These are phyloP conservation scores for Spatulosminthurus flaviceps DNA, from an alignment of 2,888 invertebrate genomes.

Conservation along the genomic window DNA sequence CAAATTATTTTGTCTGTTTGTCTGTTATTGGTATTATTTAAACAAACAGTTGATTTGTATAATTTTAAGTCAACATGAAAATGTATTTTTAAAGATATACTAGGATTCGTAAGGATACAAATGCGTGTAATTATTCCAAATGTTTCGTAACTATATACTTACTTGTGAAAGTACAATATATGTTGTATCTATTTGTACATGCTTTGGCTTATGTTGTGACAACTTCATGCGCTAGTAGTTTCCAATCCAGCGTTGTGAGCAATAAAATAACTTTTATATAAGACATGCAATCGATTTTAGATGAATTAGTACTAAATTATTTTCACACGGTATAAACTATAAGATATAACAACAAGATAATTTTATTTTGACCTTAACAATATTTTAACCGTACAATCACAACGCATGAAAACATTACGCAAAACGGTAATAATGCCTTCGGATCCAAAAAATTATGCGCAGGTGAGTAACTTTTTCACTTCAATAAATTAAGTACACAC, in stretches of 20 bases:
- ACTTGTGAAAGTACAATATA: neutral
- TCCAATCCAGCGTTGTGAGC: conserved; percentile 13
- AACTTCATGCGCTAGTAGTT: neutral
- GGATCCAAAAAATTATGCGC: neutral
- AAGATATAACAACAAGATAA: no score
- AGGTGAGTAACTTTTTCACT: neutral
- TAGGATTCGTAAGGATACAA: neutral
- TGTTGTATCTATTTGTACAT: conserved; percentile 8
- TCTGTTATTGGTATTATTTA: conserved; percentile 12
- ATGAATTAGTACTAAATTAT: no score
- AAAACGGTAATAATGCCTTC: neutral
- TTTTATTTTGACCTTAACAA: no score
- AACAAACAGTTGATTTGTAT: conserved; percentile 2
- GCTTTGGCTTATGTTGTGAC: neutral
- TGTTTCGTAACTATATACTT: conserved; percentile 11
- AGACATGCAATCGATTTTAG: neutral
- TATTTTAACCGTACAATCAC: no score
- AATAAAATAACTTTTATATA: neutral
- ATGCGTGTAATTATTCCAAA: conserved; percentile 1
- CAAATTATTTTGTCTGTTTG: neutral
- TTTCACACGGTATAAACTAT: no score
- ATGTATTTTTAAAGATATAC: neutral
- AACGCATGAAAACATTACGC: no score
- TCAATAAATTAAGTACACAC: neutral
- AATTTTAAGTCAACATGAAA: neutral